These are phyloP conservation scores for Lutjanus erythropterus DNA, from an alignment of 2,113 vertebrate genomes.

Conservation along the genomic window DNA sequence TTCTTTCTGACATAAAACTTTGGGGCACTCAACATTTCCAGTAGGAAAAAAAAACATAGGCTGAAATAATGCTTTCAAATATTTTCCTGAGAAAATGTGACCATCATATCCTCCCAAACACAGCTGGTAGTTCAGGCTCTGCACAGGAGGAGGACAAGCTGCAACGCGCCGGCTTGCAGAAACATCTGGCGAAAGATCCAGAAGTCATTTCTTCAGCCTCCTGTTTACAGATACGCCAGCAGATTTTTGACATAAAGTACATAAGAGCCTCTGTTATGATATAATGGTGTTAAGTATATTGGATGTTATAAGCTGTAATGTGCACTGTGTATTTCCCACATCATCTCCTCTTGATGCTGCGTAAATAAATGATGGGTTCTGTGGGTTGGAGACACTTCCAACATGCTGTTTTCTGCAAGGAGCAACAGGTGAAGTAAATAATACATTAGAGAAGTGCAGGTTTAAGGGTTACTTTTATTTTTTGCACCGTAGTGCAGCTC, in stretches of 20 bases:
- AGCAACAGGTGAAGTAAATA: constrained; percentile 32
- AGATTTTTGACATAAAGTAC: background rate
- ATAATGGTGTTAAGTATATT: background rate
- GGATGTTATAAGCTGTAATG: background rate
- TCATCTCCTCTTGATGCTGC: background rate
- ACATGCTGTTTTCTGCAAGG: constrained; percentile 15
- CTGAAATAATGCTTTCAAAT: background rate
- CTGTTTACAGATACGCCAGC: background rate
- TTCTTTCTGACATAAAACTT: no score
- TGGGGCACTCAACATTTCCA: no score
- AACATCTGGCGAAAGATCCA: background rate
- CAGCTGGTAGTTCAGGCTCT: background rate
- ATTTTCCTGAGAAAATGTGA: background rate
- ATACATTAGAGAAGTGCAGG: background rate
- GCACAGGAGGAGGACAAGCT: background rate
- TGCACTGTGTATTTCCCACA: background rate
- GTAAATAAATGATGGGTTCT: constrained; percentile 46
- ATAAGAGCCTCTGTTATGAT: background rate
- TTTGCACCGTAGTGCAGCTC: background rate
- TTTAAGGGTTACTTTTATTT: background rate
- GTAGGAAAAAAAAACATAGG: no score
- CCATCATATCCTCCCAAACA: background rate
- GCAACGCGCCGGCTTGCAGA: background rate
- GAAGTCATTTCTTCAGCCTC: background rate
- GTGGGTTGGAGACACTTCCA: background rate